Base-by-base conservation (phyloP, 2,888 invertebrate genomes). In the Apoda limacodes region DNA sequence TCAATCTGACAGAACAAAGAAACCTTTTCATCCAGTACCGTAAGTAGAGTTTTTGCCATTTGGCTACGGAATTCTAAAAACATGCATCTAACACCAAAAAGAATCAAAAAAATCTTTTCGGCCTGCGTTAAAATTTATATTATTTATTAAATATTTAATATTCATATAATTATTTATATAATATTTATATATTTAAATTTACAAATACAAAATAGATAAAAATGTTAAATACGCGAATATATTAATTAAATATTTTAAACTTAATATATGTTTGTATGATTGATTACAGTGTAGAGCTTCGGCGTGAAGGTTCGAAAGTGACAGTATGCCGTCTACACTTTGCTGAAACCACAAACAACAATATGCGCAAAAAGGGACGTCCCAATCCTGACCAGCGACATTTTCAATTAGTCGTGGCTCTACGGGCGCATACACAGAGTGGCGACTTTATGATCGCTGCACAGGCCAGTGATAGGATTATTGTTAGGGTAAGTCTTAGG, bases 361-460 rank as follows among this genome's bases (percentile, higher is more conserved):
- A 99, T 60, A 98, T 98, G 96, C 83, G 98, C 25, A 99, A 98
- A 78, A 98, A 98, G 57, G 97, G 98, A 1, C 91, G 97, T 40
- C 98, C 98, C 0, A 99, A 99, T 78, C 98, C 98, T 0, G 98
- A 99, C 72, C 99, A 99, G 75, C 85, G 97, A 39, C 98, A 96
- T 74, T 98, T 98, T 66, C 92, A 95, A 66, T 82, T 98, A 39
- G 95, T 98, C 6, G 98, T 98, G 12, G 93, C 93, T 0, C 76
- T 99, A 12, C 89, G 94, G 46, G 98, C 97, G 0, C 95, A 96
- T 55, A 89, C 91, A 3, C 84, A 87, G 0, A 90, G 90, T 33
- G 86, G 86, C 1, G 89, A 90, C 53, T 93, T 88, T 55, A 90
- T 92, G 3, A 82, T 95, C 0, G 87, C 91, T 12, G 92, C 95